A percentile compares a stretch with the other conserved stretches of the same genome.
phyloP scores from a whole-genome alignment of 2,113 vertebrate species.

The Seriola quinqueradiata region DNA sequence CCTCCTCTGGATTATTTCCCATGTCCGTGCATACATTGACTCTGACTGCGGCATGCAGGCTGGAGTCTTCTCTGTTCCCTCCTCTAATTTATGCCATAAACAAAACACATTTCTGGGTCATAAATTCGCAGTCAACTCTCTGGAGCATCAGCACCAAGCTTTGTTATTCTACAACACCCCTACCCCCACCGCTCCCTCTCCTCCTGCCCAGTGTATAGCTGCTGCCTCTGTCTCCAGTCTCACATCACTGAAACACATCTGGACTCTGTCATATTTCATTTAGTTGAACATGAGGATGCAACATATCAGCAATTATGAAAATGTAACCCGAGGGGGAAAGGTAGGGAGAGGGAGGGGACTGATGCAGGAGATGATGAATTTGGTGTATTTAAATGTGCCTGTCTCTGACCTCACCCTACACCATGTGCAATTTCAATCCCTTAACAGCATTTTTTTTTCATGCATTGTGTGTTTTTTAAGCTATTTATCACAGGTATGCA shows the following conservation, averaged over 20 bases:
- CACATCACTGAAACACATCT: constrained; percentile 64
- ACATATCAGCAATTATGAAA: constrained; percentile 48
- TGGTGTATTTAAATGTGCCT: constrained; percentile 8
- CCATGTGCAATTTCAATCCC: background rate
- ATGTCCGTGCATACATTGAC: constrained; percentile 45
- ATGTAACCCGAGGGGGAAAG: constrained; percentile 28
- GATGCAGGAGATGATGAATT: constrained; percentile 30
- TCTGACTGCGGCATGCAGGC: constrained; percentile 20
- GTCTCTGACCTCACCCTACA: constrained; percentile 13
- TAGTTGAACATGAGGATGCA: constrained; percentile 47
- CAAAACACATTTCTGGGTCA: constrained; percentile 77
- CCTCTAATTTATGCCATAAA: constrained; percentile 73
- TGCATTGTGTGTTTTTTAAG: background rate
- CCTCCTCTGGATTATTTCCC: constrained; percentile 58
- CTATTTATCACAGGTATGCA: background rate
- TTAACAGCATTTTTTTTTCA: background rate
- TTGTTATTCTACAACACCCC: constrained; percentile 45
- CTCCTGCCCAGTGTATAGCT: constrained; percentile 31
- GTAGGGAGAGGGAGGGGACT: background rate
- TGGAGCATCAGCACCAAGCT: constrained; percentile 54
- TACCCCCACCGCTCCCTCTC: constrained; percentile 24
- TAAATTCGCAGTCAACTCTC: constrained; percentile 66
- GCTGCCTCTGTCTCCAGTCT: constrained; percentile 53
- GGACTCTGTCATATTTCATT: constrained; percentile 72
- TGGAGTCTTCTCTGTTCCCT: constrained; percentile 48